Percentiles rank a stretch among this genome's conserved stretches.
Conservation (phyloP, 1,140 invertebrate genomes). For the Diploscapter pachys region DNA sequence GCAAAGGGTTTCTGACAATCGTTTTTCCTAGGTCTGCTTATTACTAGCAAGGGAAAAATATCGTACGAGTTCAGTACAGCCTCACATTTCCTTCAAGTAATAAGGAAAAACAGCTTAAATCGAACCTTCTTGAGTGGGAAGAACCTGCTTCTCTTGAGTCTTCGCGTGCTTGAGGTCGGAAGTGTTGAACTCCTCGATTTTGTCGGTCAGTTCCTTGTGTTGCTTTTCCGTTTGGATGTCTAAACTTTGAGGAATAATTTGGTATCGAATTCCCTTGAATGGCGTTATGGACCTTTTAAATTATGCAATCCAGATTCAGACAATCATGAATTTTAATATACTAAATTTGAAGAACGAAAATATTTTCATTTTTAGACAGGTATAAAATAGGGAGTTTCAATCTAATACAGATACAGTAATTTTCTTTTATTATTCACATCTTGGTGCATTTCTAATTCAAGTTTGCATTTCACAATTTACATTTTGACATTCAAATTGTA, state of each 20-base stretch:
- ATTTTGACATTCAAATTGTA: not conserved
- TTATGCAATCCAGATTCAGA: not conserved
- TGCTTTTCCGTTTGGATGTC: constrained; percentile 45
- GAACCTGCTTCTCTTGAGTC: constrained; percentile 52
- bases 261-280: not conserved
- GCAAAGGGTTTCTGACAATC: not conserved
- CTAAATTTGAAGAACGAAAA: not conserved
- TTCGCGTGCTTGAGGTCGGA: constrained; percentile 47
- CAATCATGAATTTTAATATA: not conserved
- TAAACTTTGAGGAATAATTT: not conserved
- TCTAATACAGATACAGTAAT: not conserved
- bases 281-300: not conserved
- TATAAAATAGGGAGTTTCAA: not conserved
- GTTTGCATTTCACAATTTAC: constrained; percentile 3
- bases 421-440: not conserved
- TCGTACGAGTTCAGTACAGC: not conserved
- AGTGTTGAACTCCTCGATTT: constrained; percentile 60
- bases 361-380: not conserved
- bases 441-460: constrained; percentile 1
- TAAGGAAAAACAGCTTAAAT: not conserved
- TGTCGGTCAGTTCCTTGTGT: constrained; percentile 45
- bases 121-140: constrained; percentile 45
- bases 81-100: not conserved
- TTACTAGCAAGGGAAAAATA: not conserved
- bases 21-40: not conserved